Base-by-base conservation (phyloP, 2,888 invertebrate species). In the Cantharis rustica region DNA sequence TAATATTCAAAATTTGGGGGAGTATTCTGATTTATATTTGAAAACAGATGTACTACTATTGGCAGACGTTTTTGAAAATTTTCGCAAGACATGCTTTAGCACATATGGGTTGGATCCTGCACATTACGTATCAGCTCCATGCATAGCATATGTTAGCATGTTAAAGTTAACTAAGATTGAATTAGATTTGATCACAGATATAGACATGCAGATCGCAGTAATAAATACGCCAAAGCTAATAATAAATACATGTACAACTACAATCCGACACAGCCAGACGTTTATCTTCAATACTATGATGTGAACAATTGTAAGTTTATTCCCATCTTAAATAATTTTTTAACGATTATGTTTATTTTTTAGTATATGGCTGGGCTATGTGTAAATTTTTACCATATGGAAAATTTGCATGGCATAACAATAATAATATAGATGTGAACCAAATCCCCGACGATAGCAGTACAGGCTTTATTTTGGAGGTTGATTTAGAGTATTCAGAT, bases 401-500 rank as follows among this genome's bases (percentile, higher is more conserved):
- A 20, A 61, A 15, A 16, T 70, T 74, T 16, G 1, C 76, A 31
- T 86, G 84, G 84, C 13, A 20, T 64, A 15, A n/a, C 17, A 61
- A 70, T 70, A 11, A 1, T 1, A 47, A 13, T 47, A 47, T 47
- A 10, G 26, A 72, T 23, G 31, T 61, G 0, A 11, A 7, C 4
- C 27, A 72, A 2, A 68, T 61, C 1, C 47, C 72, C 23, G 27
- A 72, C 27, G 75, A 80, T 61, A 77, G 80, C 70, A 71, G 71
- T 62, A 76, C 71, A 13, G 87, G 86, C 0, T 87, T 85, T 75
- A 84, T 88, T 26, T 79, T 89, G 3, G 87, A 89, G 78, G 87
- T 89, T 4, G 88, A 89, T 76, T 75, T 89, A 23, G 82, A 85
- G 27, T 89, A 89, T 81, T 87, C 88, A 4, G 16, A 81, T 15